Percentiles rank a stretch among this genome's conserved stretches.
Evolutionary conservation across 2,797 vertebrate species (phyloP).

Genomic region (Sciurus carolinensis): DNA sequence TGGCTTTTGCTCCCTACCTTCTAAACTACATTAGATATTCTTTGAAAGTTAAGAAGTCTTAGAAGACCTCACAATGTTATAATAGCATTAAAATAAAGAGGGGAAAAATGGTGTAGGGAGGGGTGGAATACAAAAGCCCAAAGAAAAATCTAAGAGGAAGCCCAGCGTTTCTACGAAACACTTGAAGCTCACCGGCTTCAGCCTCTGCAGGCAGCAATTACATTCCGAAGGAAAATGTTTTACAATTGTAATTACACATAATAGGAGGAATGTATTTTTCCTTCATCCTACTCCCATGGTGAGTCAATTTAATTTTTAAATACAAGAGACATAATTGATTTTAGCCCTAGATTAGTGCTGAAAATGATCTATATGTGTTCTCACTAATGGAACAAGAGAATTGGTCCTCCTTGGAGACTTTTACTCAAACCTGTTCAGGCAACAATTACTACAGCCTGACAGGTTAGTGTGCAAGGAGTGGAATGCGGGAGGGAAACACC

Average conservation of each 20-base stretch:
- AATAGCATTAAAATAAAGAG: constrained; percentile 77
- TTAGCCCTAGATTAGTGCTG: constrained; percentile 91
- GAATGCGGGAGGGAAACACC: constrained; percentile 85
- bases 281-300: constrained; percentile 90
- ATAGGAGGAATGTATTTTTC: constrained; percentile 91
- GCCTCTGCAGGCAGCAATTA: constrained; percentile 91
- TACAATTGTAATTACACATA: constrained; percentile 93
- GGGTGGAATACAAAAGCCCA: constrained; percentile 79
- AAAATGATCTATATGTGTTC: constrained; percentile 92
- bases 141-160: constrained; percentile 86
- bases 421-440: constrained; percentile 88
- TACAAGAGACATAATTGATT: constrained; percentile 93
- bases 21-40: constrained; percentile 65
- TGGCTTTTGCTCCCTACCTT: constrained; percentile 61
- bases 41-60: constrained; percentile 79
- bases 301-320: constrained; percentile 93
- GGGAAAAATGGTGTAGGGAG: constrained; percentile 46
- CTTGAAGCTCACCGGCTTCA: constrained; percentile 86
- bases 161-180: constrained; percentile 87
- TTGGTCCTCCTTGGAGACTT: constrained; percentile 89
- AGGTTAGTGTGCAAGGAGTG: constrained; percentile 87
- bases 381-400: constrained; percentile 91
- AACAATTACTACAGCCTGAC: constrained; percentile 91
- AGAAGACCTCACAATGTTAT: constrained; percentile 74
- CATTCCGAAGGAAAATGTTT: constrained; percentile 91